Evolutionary conservation across 2,113 vertebrate species (phyloP).

Genomic region (Camelus dromedarius): DNA sequence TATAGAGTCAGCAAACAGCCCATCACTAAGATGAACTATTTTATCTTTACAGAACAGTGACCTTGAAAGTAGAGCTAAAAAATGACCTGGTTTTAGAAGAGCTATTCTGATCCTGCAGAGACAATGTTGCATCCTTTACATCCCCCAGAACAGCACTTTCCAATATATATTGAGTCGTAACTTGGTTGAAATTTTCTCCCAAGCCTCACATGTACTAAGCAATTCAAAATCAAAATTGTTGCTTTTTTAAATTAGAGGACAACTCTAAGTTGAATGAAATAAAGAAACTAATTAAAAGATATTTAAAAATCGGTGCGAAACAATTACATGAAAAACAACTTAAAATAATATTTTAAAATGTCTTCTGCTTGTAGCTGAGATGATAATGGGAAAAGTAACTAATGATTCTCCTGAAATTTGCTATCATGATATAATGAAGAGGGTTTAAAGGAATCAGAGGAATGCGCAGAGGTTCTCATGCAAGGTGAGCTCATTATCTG

Average conservation of each 20-base stretch:
- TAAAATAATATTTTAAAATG: background rate
- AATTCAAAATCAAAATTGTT: constrained; percentile 37
- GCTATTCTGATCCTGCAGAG: background rate
- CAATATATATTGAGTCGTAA: background rate
- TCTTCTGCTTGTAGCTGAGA: background rate
- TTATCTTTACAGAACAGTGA: background rate
- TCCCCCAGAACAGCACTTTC: background rate
- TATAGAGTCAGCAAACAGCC: background rate
- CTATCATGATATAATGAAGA: background rate
- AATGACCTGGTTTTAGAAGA: background rate
- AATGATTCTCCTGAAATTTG: background rate
- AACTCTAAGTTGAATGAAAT: background rate
- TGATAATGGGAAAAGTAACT: background rate
- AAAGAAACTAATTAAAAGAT: constrained; percentile 12
- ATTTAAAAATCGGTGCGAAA: constrained; percentile 38
- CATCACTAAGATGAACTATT: background rate
- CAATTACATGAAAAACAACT: background rate
- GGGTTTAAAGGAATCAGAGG: background rate
- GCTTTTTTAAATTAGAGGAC: constrained; percentile 1
- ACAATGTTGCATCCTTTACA: rapidly evolving
- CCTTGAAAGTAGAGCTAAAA: background rate
- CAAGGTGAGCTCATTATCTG: background rate
- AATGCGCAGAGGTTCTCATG: background rate
- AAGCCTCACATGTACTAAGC: background rate
- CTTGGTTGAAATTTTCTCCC: background rate